Percentiles rank a stretch among this genome's conserved stretches.
These are phyloP conservation scores for Listronotus oregonensis DNA, from an alignment of 1,140 invertebrate genomes.

Conservation along the genomic window DNA sequence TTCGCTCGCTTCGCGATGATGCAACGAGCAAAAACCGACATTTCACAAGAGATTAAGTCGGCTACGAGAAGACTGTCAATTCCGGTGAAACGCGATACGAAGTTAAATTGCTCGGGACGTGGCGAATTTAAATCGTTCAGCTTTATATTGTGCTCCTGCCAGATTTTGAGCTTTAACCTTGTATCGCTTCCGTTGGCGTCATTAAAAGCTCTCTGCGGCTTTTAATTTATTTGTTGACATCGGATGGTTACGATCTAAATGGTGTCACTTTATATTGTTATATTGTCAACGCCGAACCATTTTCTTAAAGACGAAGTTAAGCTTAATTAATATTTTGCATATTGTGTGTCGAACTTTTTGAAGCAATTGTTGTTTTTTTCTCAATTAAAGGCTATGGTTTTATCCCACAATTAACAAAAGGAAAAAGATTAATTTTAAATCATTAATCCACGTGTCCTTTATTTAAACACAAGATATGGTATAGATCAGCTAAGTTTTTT, in stretches of 20 bases:
- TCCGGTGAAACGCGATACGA: slow-evolving; percentile 32
- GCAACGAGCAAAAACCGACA: slow-evolving; percentile 33
- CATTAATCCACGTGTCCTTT: no score
- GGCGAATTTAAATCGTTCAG: slow-evolving; percentile 28
- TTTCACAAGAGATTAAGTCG: slow-evolving; percentile 37
- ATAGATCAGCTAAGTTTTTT: no score
- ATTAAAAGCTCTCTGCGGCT: slow-evolving; percentile 12
- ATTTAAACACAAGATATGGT: no score
- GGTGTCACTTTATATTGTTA: slow-evolving; percentile 1
- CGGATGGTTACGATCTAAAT: slow-evolving; percentile 1
- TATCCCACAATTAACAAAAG: no score
- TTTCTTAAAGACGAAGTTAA: no score
- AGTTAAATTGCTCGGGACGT: slow-evolving; percentile 35
- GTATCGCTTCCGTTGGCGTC: slow-evolving; percentile 13
- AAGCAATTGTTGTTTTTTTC: no score
- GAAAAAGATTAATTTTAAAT: no score
- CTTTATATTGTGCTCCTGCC: slow-evolving; percentile 26
- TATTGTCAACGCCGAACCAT: no score
- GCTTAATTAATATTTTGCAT: no score
- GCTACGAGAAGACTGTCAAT: slow-evolving; percentile 38
- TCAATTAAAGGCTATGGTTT: no score
- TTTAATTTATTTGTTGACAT: slow-evolving; percentile 15
- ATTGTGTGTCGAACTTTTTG: no score
- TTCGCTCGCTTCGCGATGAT: background rate
- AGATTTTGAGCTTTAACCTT: slow-evolving; percentile 16